Base-by-base conservation (phyloP, 2,797 vertebrate genomes). In the Oophaga sylvatica region DNA sequence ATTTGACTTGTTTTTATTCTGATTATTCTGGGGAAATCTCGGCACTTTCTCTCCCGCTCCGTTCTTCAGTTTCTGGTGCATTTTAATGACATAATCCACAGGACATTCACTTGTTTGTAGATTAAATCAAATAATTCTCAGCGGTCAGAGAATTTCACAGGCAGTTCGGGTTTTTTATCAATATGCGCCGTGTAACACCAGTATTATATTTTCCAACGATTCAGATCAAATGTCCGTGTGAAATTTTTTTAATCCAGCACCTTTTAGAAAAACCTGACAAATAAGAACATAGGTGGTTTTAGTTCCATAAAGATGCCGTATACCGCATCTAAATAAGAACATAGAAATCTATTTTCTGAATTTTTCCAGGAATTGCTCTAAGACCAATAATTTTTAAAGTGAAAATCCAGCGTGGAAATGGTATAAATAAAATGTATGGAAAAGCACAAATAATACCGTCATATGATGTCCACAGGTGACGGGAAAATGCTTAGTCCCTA, bases 51-150 rank as follows among this genome's bases (percentile, higher is more conserved):
- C 41, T 41, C 71, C 71, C 29, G 70, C 41, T 22, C 41, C 12
- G 10, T 8, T 41, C 5, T 41, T 48, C 71, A 48, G 48, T 48
- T n/a, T n/a, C 8, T 75, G 13, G 19, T 19, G 4, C 71, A 75
- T 75, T 22, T 48, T 75, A 75, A 75, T 48, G 71, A 75, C 41
- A 48, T 3, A n/a, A 75, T 48, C 71, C 71, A 48, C 71, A 48
- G 71, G 71, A 75, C 20, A 48, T 73, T 75, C 41, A 48, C 71
- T 75, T 22, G 71, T 75, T 48, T 75, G 71, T 13, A 75, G 20
- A 10, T 48, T 48, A 12, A 75, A 48, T 75, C 41, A 48, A 48
- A 48, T 19, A n/a, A 9, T 11, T 75, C 41, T 10, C 71, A n/a
- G 41, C 5, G 9, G 71, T 48, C 41, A 20, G 71, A 48, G 29